A percentile compares a stretch with the other conserved stretches of the same genome.
Evolutionary conservation across 2,888 invertebrate species (phyloP).

Genomic region (Gibbula magus): DNA sequence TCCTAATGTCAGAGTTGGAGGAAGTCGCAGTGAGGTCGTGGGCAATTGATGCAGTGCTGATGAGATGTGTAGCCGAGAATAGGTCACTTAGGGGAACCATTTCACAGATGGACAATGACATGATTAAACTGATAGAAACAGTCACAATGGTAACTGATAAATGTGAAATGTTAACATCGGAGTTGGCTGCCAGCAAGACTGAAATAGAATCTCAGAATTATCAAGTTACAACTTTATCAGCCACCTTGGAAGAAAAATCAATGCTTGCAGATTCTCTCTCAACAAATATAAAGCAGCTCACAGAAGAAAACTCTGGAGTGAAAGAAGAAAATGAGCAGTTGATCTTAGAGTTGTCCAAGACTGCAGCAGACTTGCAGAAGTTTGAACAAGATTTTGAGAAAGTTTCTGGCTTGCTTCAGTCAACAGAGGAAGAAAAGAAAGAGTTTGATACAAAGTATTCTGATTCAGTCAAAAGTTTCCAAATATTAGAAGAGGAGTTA

Average conservation of each 20-base stretch:
- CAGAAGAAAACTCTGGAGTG: background rate
- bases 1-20: too few relatives aligned
- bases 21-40: too few relatives aligned
- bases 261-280: background rate
- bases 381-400: background rate
- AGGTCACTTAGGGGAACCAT: too few relatives aligned
- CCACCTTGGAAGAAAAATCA: slow-evolving; percentile 7
- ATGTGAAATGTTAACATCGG: slow-evolving; percentile 29
- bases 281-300: background rate
- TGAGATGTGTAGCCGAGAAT: too few relatives aligned
- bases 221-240: background rate
- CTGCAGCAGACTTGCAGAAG: background rate
- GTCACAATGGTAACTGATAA: slow-evolving; percentile 22
- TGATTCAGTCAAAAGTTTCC: background rate
- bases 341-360: background rate
- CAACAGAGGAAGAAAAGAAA: background rate
- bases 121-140: slow-evolving; percentile 15
- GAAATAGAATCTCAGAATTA: background rate
- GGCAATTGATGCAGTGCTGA: too few relatives aligned
- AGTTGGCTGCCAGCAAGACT: slow-evolving; percentile 17
- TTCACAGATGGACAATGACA: slow-evolving; percentile 19
- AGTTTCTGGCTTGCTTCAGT: background rate
- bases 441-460: background rate
- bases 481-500: background rate
- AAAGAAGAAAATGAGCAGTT: background rate